Base-by-base conservation (phyloP, 2,113 vertebrate species). In the Stomatorhinus ivindoensis region DNA sequence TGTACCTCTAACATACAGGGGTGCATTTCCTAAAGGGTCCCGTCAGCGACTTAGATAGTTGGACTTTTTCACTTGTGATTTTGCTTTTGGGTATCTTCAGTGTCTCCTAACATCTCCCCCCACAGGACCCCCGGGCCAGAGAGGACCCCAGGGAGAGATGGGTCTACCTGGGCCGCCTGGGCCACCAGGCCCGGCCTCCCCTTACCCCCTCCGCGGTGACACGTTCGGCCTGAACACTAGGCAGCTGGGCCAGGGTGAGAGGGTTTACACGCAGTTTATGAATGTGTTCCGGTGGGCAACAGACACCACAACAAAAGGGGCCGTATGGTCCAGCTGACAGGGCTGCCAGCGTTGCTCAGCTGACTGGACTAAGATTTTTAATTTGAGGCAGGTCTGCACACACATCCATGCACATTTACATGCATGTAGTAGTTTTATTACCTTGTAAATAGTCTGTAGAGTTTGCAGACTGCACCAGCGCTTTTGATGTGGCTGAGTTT, bases 131-230 rank as follows among this genome's bases (percentile, higher is more conserved):
- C 31, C 90, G 95, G 96, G 96, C 10, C 92, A 96, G 4, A 94
- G 94, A 27, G 96, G 96, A 87, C 93, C 95, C 92, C 96, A 95
- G 88, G 96, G 96, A 93, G 95, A 96, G 92, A 95, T 89, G 0
- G 96, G 96, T 27, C 95, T 92, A 17, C 96, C 96, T 0, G 96
- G 96, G 0, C 96, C 95, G 1, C 96, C 96, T 0, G 96, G 96
- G 0, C 96, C 96, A 0, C 96, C 96, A 0, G 96, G 96, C 46
- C 95, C 95, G 92, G 0, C 94, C 93, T 0, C 93, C 94, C 89
- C 93, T 95, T 85, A 93, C 94, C 0, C 92, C 94, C 0, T 93
- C 92, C 95, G 95, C 91, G 96, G 96, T 0, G 95, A 96, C 48
- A 94, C 96, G 27, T 97, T 96, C 90, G 96, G 95, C 0, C 92